Conservation (phyloP, 2,888 invertebrate genomes). For the Morinoia aosen region DNA sequence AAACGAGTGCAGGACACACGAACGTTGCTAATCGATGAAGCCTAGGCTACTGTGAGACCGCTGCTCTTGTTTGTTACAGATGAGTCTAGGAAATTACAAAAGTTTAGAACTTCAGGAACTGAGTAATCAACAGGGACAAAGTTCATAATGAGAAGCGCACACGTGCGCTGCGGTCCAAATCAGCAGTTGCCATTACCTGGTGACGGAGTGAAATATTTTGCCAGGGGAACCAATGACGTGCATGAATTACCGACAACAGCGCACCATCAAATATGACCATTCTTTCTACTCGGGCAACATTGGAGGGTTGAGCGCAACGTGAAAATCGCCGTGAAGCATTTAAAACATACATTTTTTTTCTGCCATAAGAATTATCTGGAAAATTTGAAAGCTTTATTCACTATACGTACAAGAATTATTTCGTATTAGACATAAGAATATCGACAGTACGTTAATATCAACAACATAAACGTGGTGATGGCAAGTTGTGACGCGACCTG, state of each 20-base stretch:
- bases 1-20: neutral
- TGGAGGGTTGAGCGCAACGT: neutral
- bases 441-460: no score
- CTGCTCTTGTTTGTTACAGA: neutral
- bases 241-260: neutral
- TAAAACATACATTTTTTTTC: neutral
- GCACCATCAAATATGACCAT: neutral
- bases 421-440: no score
- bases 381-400: no score
- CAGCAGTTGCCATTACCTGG: constrained; percentile 17
- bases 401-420: no score
- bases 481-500: neutral
- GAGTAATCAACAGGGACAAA: neutral
- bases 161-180: neutral
- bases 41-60: neutral
- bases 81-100: neutral
- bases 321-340: neutral
- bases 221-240: neutral
- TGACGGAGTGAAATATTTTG: neutral
- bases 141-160: constrained; percentile 15
- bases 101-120: constrained; percentile 16
- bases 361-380: neutral
- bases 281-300: neutral
- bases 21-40: neutral
- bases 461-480: no score